Percentiles rank a stretch among this genome's conserved stretches.
Evolutionary conservation across 2,888 invertebrate genomes (phyloP).

Genomic region (Ophion slaviceki): DNA sequence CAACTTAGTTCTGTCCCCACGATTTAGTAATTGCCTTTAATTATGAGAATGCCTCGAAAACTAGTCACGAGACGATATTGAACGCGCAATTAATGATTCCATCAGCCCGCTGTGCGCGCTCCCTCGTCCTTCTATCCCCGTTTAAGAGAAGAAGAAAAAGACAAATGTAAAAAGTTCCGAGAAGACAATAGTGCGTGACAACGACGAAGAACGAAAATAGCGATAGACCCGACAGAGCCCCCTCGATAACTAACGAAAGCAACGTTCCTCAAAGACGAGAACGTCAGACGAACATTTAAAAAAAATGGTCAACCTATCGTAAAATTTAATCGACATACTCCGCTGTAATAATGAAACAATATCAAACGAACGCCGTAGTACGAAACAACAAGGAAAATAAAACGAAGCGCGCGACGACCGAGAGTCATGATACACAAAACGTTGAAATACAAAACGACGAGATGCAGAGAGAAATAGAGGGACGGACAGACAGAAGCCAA

Average conservation of each 20-base stretch:
- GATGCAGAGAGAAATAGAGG: constrained; percentile 6
- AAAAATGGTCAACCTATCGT: constrained; percentile 72
- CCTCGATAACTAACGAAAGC: constrained; percentile 53
- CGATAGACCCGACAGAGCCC: constrained; percentile 61
- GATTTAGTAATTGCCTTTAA: background rate
- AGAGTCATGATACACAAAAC: background rate
- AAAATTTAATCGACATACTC: constrained; percentile 51
- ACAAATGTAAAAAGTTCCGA: background rate
- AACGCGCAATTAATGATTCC: constrained; percentile 4
- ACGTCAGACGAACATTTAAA: constrained; percentile 14
- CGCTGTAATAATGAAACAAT: constrained; percentile 56
- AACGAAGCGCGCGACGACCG: background rate
- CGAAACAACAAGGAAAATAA: constrained; percentile 20
- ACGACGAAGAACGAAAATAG: constrained; percentile 53
- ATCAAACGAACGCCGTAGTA: constrained; percentile 64
- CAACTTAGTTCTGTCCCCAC: background rate
- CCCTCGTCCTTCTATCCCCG: constrained; percentile 51
- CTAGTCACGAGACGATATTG: constrained; percentile 13
- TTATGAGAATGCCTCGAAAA: constrained; percentile 5
- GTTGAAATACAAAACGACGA: background rate
- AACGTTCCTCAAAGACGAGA: constrained; percentile 46
- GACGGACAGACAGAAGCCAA: constrained; percentile 43
- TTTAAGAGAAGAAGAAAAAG: constrained; percentile 19
- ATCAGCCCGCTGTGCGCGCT: constrained; percentile 10
- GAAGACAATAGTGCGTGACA: constrained; percentile 37